A percentile compares a stretch with the other conserved stretches of the same genome.
Conservation (phyloP, 2,888 invertebrate genomes). For the Lasioglossum marginatum region DNA sequence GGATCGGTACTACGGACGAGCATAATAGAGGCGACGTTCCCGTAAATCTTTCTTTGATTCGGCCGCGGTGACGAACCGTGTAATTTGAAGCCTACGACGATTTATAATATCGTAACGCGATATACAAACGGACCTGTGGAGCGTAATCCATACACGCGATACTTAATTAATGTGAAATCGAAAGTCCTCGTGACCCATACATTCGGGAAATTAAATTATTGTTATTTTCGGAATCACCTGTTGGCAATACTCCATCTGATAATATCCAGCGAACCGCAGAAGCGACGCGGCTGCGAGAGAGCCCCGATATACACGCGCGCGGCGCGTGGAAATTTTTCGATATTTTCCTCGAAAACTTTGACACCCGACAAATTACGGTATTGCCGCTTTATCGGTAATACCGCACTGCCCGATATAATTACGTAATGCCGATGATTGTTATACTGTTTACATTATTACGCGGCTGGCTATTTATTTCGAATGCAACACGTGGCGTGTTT, state of each 20-base stretch:
- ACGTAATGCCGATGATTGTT: constrained; percentile 65
- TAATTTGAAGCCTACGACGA: constrained; percentile 39
- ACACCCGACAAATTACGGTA: constrained; percentile 65
- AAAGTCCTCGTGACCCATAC: constrained; percentile 70
- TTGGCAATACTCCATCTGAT: constrained; percentile 74
- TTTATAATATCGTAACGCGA: constrained; percentile 45
- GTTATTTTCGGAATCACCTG: constrained; percentile 73
- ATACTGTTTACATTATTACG: constrained; percentile 64
- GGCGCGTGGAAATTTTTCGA: constrained; percentile 67
- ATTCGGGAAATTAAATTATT: constrained; percentile 70
- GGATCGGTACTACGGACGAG: neutral
- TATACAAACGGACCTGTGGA: constrained; percentile 31
- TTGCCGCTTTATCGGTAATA: constrained; percentile 62
- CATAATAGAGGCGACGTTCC: neutral
- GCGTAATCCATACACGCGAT: constrained; percentile 40
- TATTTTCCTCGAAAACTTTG: constrained; percentile 63
- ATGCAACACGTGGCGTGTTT: constrained; percentile 63
- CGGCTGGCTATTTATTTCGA: constrained; percentile 58
- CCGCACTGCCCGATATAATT: constrained; percentile 56
- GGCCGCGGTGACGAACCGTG: neutral
- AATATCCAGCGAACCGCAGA: constrained; percentile 66
- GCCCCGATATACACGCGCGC: constrained; percentile 56
- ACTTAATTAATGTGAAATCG: constrained; percentile 69
- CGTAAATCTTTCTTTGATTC: constrained; percentile 13
- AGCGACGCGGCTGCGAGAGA: constrained; percentile 52